Percentiles rank a stretch among this genome's conserved stretches.
Evolutionary conservation across 2,888 invertebrate genomes (phyloP).

Genomic region (Colletes collaris): DNA sequence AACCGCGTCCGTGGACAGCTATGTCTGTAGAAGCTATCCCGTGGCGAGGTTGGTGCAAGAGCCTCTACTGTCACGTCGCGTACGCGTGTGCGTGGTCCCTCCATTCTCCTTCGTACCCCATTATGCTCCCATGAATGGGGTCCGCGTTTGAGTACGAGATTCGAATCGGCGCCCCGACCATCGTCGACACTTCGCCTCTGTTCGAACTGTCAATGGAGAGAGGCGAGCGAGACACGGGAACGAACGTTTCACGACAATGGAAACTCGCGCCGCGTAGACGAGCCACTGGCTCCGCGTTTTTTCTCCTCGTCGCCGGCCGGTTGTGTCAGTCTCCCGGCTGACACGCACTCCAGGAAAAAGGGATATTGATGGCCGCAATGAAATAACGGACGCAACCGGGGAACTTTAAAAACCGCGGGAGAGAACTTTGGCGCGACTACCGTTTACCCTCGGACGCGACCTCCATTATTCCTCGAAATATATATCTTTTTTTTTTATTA

Average conservation of each 20-base stretch:
- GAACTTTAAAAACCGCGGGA: conserved; percentile 6
- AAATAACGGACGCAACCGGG: conserved; percentile 48
- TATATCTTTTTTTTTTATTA: too few relatives aligned
- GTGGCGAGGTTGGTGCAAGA: conserved; percentile 26
- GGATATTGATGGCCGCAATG: conserved; percentile 56
- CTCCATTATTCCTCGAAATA: too few relatives aligned
- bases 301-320: conserved; percentile 48
- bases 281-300: conserved; percentile 54
- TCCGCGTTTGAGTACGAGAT: conserved; percentile 74
- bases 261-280: conserved; percentile 57
- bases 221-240: conserved; percentile 48
- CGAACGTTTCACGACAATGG: conserved; percentile 66
- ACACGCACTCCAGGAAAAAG: conserved; percentile 57
- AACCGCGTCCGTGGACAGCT: conserved; percentile 24
- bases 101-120: conserved; percentile 64
- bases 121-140: conserved; percentile 72
- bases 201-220: conserved; percentile 72
- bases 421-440: background rate
- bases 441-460: too few relatives aligned
- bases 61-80: conserved; percentile 49
- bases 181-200: conserved; percentile 72
- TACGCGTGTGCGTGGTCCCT: conserved; percentile 49
- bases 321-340: conserved; percentile 58
- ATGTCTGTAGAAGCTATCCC: conserved; percentile 43
- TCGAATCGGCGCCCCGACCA: conserved; percentile 72